These are phyloP conservation scores for Rhynchomys soricoides DNA, from an alignment of 2,113 vertebrate species.

Conservation along the genomic window DNA sequence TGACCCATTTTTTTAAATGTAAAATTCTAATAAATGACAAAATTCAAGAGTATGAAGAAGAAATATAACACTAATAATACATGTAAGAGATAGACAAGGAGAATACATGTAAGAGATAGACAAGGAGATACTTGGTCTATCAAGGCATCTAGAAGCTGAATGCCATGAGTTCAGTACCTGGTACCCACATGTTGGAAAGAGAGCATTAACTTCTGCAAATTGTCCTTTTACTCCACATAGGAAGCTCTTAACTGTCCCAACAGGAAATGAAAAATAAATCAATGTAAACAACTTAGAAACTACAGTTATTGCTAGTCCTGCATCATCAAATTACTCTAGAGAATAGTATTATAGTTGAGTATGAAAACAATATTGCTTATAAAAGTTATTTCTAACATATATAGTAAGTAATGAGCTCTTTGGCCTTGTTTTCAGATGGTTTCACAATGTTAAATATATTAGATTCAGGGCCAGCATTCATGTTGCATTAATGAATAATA, in stretches of 20 bases:
- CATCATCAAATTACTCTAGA: slow-evolving; percentile 44
- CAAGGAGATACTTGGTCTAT: too few species aligned
- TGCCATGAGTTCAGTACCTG: background rate
- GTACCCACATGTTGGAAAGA: background rate
- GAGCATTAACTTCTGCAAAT: too few species aligned
- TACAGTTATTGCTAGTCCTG: background rate
- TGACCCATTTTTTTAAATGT: slow-evolving; percentile 69
- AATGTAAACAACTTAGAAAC: background rate
- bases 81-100: slow-evolving; percentile 32
- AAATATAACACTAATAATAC: slow-evolving; percentile 35
- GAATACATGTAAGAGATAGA: slow-evolving; percentile 23
- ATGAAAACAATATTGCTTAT: slow-evolving; percentile 70
- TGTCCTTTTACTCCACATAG: background rate
- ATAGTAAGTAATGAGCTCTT: slow-evolving; percentile 72
- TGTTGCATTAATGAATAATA: background rate
- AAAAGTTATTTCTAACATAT: slow-evolving; percentile 76
- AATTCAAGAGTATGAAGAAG: slow-evolving; percentile 4
- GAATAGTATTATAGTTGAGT: slow-evolving; percentile 64
- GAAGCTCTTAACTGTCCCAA: too few species aligned
- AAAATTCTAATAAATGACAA: slow-evolving; percentile 66
- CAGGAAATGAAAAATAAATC: background rate
- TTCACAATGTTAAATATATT: background rate
- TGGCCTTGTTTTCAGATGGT: slow-evolving; percentile 61
- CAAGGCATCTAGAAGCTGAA: background rate
- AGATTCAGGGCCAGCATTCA: background rate